A percentile compares a stretch with the other conserved stretches of the same genome.
phyloP scores from a whole-genome alignment of 2,888 invertebrate species.

The Sericinus montela region DNA sequence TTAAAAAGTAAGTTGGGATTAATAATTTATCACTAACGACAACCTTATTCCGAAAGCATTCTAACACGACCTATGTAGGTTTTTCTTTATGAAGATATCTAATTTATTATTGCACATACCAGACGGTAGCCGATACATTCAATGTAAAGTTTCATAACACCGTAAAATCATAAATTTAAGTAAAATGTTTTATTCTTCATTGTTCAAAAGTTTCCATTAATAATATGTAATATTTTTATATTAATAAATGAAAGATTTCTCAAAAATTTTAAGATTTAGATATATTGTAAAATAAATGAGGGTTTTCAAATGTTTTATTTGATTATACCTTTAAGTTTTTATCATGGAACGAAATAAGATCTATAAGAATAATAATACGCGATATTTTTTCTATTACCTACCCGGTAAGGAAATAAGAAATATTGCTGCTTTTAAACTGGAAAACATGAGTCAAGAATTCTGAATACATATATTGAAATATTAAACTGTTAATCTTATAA shows the following conservation, averaged over 20 bases:
- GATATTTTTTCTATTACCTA: background rate
- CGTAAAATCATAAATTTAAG: constrained; percentile 11
- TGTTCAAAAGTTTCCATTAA: background rate
- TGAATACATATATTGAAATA: too few species aligned
- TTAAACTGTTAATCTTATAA: constrained; percentile 29
- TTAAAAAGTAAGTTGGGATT: constrained; percentile 61
- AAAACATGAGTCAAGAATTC: too few species aligned
- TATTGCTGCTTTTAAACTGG: background rate
- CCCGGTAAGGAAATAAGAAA: background rate
- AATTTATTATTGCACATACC: constrained; percentile 45
- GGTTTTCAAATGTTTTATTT: too few species aligned
- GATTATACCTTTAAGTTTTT: too few species aligned
- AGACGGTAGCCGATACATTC: constrained; percentile 35
- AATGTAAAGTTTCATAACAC: constrained; percentile 21
- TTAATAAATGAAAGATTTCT: background rate
- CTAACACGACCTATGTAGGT: constrained; percentile 46
- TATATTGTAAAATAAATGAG: background rate
- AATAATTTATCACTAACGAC: constrained; percentile 65
- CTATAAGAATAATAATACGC: background rate
- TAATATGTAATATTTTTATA: background rate
- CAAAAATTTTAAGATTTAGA: background rate
- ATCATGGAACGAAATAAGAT: too few species aligned
- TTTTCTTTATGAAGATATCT: constrained; percentile 36
- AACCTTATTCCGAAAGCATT: constrained; percentile 62
- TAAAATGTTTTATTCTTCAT: constrained; percentile 5